phyloP scores from a whole-genome alignment of 2,888 invertebrate species.

The Drosophila aldrichi region DNA sequence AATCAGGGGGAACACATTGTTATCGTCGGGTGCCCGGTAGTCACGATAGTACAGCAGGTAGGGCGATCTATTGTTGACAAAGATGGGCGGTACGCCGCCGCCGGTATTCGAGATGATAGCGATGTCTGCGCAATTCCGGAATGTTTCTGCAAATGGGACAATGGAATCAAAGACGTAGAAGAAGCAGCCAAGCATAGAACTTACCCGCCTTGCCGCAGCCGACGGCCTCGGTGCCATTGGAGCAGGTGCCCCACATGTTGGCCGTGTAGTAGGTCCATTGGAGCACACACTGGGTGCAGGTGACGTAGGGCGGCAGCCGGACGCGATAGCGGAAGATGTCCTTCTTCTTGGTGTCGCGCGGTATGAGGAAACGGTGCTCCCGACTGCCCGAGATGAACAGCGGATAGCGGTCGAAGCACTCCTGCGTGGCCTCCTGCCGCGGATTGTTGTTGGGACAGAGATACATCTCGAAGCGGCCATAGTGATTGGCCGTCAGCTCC shows the following conservation, averaged over 20 bases:
- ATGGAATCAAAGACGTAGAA: too few relatives aligned
- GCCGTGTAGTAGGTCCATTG: constrained; percentile 96
- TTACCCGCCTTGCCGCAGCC: constrained; percentile 93
- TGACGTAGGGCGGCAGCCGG: constrained; percentile 92
- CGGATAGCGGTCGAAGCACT: constrained; percentile 93
- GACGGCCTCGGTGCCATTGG: constrained; percentile 93
- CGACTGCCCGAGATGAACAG: constrained; percentile 90
- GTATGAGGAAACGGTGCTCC: constrained; percentile 90
- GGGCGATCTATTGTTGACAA: constrained; percentile 89
- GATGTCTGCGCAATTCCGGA: constrained; percentile 96
- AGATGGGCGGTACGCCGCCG: constrained; percentile 90
- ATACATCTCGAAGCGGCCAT: constrained; percentile 93
- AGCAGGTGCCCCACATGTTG: constrained; percentile 96
- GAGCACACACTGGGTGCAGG: constrained; percentile 95
- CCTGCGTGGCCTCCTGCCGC: constrained; percentile 90
- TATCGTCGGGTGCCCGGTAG: constrained; percentile 87
- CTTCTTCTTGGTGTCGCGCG: constrained; percentile 90
- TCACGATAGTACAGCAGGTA: constrained; percentile 92
- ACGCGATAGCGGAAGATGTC: constrained; percentile 90
- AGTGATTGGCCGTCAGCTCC: constrained; percentile 95
- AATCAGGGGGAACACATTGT: constrained; percentile 90
- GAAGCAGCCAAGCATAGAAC: neutral
- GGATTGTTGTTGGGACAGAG: constrained; percentile 95
- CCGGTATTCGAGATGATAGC: constrained; percentile 92
- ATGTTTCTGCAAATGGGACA: constrained; percentile 88